phyloP scores from a whole-genome alignment of 37 sponge, comb jelly and placozoan species.

The Cladorhizidae sp. region DNA sequence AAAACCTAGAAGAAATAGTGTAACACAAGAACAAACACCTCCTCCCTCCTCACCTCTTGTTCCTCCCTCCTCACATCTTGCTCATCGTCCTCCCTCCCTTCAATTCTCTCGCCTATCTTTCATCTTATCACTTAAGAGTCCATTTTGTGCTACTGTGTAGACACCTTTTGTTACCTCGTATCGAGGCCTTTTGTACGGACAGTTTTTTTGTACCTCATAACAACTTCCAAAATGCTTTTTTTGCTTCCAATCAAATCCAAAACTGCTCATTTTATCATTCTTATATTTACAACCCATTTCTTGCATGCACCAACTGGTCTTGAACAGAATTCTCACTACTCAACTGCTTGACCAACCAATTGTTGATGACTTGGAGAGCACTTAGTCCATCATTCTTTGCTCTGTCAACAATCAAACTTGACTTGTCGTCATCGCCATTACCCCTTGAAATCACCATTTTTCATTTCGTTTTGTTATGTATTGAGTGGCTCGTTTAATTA shows the following conservation, averaged over 20 bases:
- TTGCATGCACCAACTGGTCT: no score
- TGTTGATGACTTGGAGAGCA: no score
- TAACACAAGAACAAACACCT: background rate
- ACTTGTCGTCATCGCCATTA: no score
- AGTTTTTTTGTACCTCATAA: slow-evolving; percentile 11
- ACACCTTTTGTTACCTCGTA: slow-evolving; percentile 30
- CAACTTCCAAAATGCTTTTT: background rate
- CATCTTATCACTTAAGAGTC: background rate
- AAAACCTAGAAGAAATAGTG: background rate
- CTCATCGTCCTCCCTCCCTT: background rate
- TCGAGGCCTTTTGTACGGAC: background rate
- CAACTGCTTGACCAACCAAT: no score
- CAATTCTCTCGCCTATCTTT: background rate
- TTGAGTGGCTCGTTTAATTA: no score
- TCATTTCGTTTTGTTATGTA: no score
- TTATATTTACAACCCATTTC: no score
- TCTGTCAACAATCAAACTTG: no score
- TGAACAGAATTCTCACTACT: no score
- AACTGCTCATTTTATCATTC: no score
- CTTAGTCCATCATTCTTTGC: no score
- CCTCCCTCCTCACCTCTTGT: background rate
- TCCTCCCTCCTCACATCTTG: background rate
- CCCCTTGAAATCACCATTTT: no score
- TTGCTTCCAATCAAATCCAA: slow-evolving; percentile 13
- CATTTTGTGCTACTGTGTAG: slow-evolving; percentile 11